These are phyloP conservation scores for Stigmatopora nigra DNA, from an alignment of 2,113 vertebrate species.

Conservation along the genomic window DNA sequence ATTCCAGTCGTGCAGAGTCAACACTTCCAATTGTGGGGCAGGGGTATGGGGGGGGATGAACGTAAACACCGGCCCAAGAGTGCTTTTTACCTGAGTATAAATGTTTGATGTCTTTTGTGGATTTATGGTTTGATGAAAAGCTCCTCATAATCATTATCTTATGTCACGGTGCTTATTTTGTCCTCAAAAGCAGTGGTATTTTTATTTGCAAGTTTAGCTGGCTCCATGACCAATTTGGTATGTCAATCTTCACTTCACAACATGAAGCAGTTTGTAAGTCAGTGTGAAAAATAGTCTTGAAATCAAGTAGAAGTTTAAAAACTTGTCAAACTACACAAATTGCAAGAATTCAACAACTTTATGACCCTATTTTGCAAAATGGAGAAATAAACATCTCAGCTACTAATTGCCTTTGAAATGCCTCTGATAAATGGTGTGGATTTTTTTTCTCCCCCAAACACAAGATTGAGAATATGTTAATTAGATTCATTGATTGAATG, in stretches of 20 bases:
- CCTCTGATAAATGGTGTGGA: background rate
- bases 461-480: background rate
- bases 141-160: slow-evolving; percentile 19
- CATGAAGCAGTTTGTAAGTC: no score
- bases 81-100: slow-evolving; percentile 20
- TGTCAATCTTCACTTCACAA: no score
- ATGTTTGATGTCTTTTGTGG: slow-evolving; percentile 36
- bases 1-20: slow-evolving; percentile 41
- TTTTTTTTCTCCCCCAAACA: background rate
- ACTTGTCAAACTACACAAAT: slow-evolving; percentile 2
- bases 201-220: background rate
- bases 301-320: no score
- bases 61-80: slow-evolving; percentile 18
- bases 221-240: no score
- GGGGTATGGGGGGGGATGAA: slow-evolving; percentile 29
- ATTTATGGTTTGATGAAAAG: slow-evolving; percentile 14
- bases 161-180: background rate
- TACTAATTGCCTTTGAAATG: background rate
- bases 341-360: slow-evolving; percentile 11
- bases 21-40: slow-evolving; percentile 30
- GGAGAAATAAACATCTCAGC: slow-evolving; percentile 1
- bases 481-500: background rate
- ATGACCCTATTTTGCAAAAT: slow-evolving; percentile 18
- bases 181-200: background rate
- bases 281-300: no score